Conservation (phyloP, 2,797 vertebrate species). For the Bradypodion ventrale region DNA sequence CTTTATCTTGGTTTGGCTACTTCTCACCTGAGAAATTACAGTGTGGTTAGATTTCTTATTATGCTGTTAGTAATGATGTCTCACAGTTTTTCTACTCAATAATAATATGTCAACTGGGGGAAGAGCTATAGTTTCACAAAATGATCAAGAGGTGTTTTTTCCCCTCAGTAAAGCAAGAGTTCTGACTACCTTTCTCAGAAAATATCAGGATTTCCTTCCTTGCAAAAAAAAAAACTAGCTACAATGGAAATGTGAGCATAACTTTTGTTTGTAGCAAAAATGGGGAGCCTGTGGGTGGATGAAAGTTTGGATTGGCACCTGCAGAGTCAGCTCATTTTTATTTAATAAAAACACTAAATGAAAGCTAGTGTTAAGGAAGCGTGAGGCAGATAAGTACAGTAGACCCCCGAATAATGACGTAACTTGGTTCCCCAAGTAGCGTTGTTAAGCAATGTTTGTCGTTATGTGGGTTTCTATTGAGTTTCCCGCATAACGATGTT, state of each 20-base stretch:
- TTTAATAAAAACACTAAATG: background rate
- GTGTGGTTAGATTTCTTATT: constrained; percentile 19
- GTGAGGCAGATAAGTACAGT: background rate
- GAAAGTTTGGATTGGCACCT: background rate
- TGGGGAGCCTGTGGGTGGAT: background rate
- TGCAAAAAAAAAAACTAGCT: constrained; percentile 33
- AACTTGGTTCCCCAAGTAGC: too few relatives aligned
- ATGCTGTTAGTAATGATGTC: constrained; percentile 5
- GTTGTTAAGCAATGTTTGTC: too few relatives aligned
- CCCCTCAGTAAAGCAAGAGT: constrained; percentile 14
- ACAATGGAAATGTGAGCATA: background rate
- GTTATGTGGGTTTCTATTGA: too few relatives aligned
- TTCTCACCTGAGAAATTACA: constrained; percentile 6
- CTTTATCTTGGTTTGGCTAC: constrained; percentile 22
- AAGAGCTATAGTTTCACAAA: background rate
- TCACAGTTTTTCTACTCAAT: constrained; percentile 21
- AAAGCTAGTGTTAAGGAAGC: background rate
- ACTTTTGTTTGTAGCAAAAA: background rate
- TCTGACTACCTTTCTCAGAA: background rate
- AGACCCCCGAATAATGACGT: too few relatives aligned
- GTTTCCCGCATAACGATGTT: too few relatives aligned
- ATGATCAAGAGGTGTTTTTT: background rate
- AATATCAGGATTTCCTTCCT: background rate
- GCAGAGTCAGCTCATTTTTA: background rate
- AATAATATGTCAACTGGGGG: constrained; percentile 19